These are phyloP conservation scores for Laterallus jamaicensis DNA, from an alignment of 2,113 vertebrate species.

Conservation along the genomic window DNA sequence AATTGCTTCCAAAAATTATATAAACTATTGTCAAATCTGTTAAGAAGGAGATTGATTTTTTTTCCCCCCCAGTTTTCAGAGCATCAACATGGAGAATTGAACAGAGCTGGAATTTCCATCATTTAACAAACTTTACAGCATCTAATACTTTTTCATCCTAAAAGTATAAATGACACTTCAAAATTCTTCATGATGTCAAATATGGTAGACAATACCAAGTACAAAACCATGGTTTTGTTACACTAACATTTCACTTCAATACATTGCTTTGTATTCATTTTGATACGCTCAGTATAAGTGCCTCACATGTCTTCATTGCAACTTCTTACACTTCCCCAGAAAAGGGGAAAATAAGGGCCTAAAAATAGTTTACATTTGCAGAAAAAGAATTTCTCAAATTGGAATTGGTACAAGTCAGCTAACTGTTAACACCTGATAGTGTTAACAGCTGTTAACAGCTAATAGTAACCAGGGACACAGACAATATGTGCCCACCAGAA, in stretches of 20 bases:
- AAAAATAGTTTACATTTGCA: neutral
- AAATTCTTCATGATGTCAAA: neutral
- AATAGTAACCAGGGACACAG: neutral
- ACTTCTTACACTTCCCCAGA: neutral
- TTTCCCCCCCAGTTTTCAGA: neutral
- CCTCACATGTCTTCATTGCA: neutral
- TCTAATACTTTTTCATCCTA: neutral
- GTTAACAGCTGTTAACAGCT: too few species aligned
- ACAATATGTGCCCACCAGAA: neutral
- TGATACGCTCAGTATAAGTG: neutral
- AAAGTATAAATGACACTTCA: neutral
- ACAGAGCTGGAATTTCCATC: neutral
- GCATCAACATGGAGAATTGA: neutral
- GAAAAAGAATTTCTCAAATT: neutral
- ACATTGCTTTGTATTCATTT: neutral
- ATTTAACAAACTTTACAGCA: neutral
- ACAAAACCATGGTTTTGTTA: neutral
- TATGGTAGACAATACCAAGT: neutral
- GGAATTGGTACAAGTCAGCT: neutral
- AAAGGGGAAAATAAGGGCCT: neutral
- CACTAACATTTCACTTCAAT: neutral
- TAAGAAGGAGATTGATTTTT: neutral
- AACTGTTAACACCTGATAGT: neutral
- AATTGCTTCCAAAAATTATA: neutral
- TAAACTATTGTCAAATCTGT: neutral